Evolutionary conservation across 2,113 vertebrate genomes (phyloP), one percentile per base, ranked within the genome.

Genomic region (Corvus hawaiiensis): DNA sequence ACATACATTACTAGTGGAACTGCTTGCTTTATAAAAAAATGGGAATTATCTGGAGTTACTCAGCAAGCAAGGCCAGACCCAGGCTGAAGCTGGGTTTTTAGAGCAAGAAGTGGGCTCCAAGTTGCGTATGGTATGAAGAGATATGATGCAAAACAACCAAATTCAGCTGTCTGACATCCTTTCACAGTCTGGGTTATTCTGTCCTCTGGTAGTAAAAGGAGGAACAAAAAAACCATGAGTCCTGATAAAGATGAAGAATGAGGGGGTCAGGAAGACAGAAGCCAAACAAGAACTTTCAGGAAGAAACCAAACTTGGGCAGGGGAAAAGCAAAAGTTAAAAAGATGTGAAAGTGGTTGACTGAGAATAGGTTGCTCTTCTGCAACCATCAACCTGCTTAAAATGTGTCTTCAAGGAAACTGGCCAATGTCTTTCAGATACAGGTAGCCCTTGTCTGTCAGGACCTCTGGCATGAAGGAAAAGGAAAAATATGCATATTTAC

Each of bases 391-490:
- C 4, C 4, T 19, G 54, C 39, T 20, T 22, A 48, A 56, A 91
- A 78, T 16, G 32, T 52, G 35, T 77, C 61, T 74, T 77, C 20
- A 58, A 87, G 30, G 37, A 58, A 85, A 62, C 11, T 26, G 54
- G 33, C 24, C 73, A 71, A 41, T 3, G 0, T 33, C 11, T 66
- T 80, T 91, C 64, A 89, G 48, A 58, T 11, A 54, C 0, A 0
- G 39, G n/a, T n/a, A 80, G 41, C 19, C 16, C 24, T 9, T 66
- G 16, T 9, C n/a, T 8, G 3, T 28, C 30, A 32, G 74, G 43
- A 26, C 8, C 23, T 28, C 49, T 35, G 82, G 56, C 44, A 41
- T 4, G 3, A 77, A n/a, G 63, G 30, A 77, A 74, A 58, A 88
- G 30, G 49, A 33, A 90, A 79, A 7, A 46, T 4, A 20, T 10